Base-by-base conservation (phyloP, 2,888 invertebrate genomes). In the Pocota personata region DNA sequence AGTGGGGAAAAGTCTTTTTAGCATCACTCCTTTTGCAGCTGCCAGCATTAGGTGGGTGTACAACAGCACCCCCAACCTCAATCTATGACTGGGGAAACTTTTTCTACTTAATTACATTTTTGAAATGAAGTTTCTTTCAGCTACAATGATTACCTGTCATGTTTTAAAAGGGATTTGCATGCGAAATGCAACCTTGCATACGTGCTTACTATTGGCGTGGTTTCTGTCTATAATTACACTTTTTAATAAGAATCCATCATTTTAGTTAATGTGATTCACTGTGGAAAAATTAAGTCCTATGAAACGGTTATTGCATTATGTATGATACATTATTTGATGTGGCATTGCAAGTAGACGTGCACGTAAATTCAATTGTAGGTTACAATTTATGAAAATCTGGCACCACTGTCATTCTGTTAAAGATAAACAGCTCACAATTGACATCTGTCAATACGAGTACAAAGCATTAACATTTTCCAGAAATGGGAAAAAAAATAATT, bases 41-140 rank as follows among this genome's bases (percentile, higher is more conserved):
- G 19, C 32, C 19, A 43, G 3, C 27, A 14, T 12, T 43, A 35
- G 12, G 12, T n/a, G 37, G 37, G 12, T 37, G 10, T 32, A n/a
- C 12, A 12, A 37, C n/a, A 3, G n/a, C n/a, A 30, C 21, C 14
- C 14, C 57, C 10, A 2, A 16, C 32, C 27, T 8, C 0, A 24
- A 50, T 37, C 60, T 77, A 67, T 43, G 67, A 48, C 37, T 60
- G 37, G 2, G 19, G 21, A 62, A 78, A 78, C 35, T 71, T 77
- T 77, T 77, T 35, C 55, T 46, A 48, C 62, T 71, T 78, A 71
- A 78, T 78, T 78, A 71, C 55, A 71, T 62, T 78, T 78, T 55
- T 32, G 40, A 43, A 19, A 71, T 71, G 55, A 46, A 46, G n/a
- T 60, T 60, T 27, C 1, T 60, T 60, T 40, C n/a, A 40, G 19